A percentile compares a stretch with the other conserved stretches of the same genome.
Conservation (phyloP, 2,888 invertebrate species). For the Mamestra brassicae region DNA sequence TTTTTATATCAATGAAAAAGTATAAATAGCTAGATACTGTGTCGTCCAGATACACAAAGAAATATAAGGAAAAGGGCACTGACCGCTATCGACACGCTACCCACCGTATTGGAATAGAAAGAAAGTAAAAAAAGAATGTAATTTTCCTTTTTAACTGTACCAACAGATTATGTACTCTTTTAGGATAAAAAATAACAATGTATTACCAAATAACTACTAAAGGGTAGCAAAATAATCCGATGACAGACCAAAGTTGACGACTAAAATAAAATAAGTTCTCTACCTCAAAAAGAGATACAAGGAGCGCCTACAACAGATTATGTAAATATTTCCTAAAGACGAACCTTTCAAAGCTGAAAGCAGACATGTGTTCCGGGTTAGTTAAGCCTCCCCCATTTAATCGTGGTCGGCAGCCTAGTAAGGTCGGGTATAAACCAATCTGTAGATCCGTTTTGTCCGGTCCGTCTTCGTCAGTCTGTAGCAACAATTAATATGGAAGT, state of each 20-base stretch:
- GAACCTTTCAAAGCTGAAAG: neutral
- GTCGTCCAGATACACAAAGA: too few relatives aligned
- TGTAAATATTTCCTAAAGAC: neutral
- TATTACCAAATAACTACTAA: too few relatives aligned
- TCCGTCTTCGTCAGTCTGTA: neutral
- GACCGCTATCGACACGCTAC: too few relatives aligned
- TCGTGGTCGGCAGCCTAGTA: slow-evolving; percentile 18
- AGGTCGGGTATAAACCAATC: neutral
- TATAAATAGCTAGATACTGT: too few relatives aligned
- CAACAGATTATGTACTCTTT: too few relatives aligned
- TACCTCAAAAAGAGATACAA: neutral
- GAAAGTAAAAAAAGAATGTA: too few relatives aligned
- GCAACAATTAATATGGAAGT: too few relatives aligned
- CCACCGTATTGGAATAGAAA: too few relatives aligned
- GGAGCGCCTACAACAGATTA: neutral
- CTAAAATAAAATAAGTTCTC: neutral
- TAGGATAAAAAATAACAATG: too few relatives aligned
- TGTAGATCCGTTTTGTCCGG: neutral
- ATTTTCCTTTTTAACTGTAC: too few relatives aligned
- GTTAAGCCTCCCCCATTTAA: slow-evolving; percentile 22
- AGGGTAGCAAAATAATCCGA: neutral
- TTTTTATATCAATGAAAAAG: too few relatives aligned
- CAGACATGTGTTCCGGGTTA: slow-evolving; percentile 8
- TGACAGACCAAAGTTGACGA: neutral
- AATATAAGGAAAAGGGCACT: too few relatives aligned